Conservation (phyloP, 1,140 invertebrate genomes). For the Drosophila neocordata region DNA sequence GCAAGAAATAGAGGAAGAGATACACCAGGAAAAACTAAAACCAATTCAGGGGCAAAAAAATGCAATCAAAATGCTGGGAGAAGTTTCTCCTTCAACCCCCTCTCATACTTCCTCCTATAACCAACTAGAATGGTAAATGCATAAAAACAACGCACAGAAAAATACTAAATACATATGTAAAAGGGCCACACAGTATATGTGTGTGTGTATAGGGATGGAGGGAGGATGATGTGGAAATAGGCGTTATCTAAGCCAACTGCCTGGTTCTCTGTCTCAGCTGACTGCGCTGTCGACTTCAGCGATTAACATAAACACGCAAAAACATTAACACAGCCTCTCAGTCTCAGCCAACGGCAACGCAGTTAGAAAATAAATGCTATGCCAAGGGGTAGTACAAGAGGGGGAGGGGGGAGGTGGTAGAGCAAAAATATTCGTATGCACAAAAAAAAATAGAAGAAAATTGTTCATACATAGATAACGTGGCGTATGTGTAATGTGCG, state of each 20-base stretch:
- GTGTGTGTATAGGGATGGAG: constrained; percentile 17
- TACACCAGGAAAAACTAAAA: constrained; percentile 19
- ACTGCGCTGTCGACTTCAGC: constrained; percentile 38
- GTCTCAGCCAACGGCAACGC: constrained; percentile 70
- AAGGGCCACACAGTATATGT: constrained; percentile 3
- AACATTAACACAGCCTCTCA: constrained; percentile 75
- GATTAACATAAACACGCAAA: constrained; percentile 82
- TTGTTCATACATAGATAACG: constrained; percentile 77
- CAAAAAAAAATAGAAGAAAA: constrained; percentile 23
- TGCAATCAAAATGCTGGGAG: constrained; percentile 56
- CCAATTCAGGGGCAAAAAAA: constrained; percentile 42
- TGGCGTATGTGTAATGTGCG: constrained; percentile 75
- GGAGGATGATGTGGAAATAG: constrained; percentile 30
- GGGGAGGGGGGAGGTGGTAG: not conserved
- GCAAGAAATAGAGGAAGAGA: constrained; percentile 22
- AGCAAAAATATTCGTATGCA: constrained; percentile 32
- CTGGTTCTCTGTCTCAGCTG: constrained; percentile 26
- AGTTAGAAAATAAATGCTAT: constrained; percentile 59
- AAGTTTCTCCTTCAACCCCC: constrained; percentile 3
- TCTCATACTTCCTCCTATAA: not conserved
- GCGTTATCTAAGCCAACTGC: constrained; percentile 65
- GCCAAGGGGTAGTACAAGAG: constrained; percentile 4
- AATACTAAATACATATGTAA: constrained; percentile 31
- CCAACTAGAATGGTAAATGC: constrained; percentile 56
- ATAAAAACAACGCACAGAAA: constrained; percentile 54